Evolutionary conservation across 2,888 invertebrate genomes (phyloP).

Genomic region (Cenopis cana): DNA sequence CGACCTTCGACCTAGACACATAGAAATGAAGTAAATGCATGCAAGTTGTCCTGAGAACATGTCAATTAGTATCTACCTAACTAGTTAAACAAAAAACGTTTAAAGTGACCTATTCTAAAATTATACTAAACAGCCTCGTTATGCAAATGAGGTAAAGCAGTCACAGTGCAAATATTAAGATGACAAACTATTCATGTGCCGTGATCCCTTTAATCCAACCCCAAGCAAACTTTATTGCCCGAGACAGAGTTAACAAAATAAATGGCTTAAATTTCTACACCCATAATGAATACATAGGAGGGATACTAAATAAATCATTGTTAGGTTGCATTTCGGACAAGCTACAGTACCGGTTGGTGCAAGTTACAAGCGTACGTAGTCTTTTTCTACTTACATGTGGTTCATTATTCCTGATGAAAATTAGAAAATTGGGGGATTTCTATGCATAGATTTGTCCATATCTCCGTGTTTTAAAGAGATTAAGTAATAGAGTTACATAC

Average conservation of each 20-base stretch:
- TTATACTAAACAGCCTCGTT: constrained; percentile 12
- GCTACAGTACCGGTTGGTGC: constrained; percentile 49
- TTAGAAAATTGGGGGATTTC: no score
- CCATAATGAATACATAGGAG: constrained; percentile 83
- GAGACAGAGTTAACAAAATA: constrained; percentile 83
- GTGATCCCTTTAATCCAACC: constrained; percentile 67
- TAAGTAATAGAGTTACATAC: no score
- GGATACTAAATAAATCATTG: constrained; percentile 81
- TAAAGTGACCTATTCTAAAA: constrained; percentile 1
- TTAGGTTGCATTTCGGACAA: constrained; percentile 78
- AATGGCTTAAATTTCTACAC: constrained; percentile 85
- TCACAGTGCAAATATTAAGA: constrained; percentile 68
- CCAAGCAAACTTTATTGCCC: constrained; percentile 76
- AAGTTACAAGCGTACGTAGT: constrained; percentile 46
- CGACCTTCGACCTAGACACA: no score
- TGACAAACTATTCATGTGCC: constrained; percentile 66
- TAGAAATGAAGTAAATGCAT: not conserved
- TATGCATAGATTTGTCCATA: no score
- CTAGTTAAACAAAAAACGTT: not conserved
- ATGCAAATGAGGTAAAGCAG: constrained; percentile 49
- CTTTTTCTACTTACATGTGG: not conserved
- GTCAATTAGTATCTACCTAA: not conserved
- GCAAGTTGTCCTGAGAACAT: not conserved
- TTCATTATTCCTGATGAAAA: no score
- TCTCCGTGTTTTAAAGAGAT: no score